Percentiles rank a stretch among this genome's conserved stretches.
Evolutionary conservation across 1,140 invertebrate genomes (phyloP).

Genomic region (Philopotamus ludificatus): DNA sequence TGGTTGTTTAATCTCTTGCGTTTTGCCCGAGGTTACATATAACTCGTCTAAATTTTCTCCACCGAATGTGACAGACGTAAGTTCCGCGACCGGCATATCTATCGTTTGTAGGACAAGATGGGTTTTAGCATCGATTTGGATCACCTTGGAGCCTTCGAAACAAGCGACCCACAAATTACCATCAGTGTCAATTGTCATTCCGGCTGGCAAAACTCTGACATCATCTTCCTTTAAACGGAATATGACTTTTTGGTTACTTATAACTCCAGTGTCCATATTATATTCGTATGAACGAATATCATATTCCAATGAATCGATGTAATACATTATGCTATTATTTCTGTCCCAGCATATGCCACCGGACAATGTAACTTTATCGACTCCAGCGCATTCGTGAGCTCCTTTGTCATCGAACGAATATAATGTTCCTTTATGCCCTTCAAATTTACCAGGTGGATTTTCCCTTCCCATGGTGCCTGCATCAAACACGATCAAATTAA

Average conservation of each 20-base stretch:
- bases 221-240: conserved; percentile 57
- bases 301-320: conserved; percentile 69
- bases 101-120: conserved; percentile 58
- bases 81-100: conserved; percentile 66
- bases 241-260: conserved; percentile 53
- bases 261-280: not conserved
- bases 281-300: conserved; percentile 52
- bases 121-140: conserved; percentile 49
- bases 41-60: conserved; percentile 71
- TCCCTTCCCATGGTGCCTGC: conserved; percentile 72
- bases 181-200: conserved; percentile 72
- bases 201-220: conserved; percentile 63
- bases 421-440: conserved; percentile 59
- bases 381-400: conserved; percentile 43
- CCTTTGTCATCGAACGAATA: conserved; percentile 57
- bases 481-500: conserved; percentile 35
- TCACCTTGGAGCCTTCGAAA: conserved; percentile 57
- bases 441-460: conserved; percentile 54
- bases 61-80: conserved; percentile 79
- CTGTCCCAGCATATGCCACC: conserved; percentile 77
- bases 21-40: conserved; percentile 69
- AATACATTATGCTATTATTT: conserved; percentile 70
- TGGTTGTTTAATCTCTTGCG: conserved; percentile 56
- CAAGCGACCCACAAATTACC: conserved; percentile 72
- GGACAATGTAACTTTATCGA: no score